Base-by-base conservation (phyloP, 1,140 invertebrate genomes). In the Drosophila erecta region DNA sequence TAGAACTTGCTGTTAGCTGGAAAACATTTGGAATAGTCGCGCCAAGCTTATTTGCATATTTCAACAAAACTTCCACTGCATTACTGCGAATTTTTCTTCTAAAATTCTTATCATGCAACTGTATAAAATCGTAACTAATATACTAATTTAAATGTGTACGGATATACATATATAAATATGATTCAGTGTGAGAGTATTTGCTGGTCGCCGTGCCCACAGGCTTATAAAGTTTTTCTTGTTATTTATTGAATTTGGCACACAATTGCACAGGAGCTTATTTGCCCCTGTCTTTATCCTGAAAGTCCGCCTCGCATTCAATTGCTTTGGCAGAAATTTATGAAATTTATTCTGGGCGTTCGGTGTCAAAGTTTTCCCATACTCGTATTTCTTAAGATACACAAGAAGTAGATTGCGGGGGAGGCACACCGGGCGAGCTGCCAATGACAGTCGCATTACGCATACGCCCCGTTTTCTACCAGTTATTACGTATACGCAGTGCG, bases 211-310 rank as follows among this genome's bases (percentile, higher is more conserved):
- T 27, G 8, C 22, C 2, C 1, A 12, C 3, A n/a, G 1, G 2
- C 37, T 2, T 0, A 22, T 10, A n/a, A 37, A 14, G 15, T 50
- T 51, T 46, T 40, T 44, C 46, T 44, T 54, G 50, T 76, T 76
- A 76, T 76, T 76, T 76, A 76, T 76, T 60, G 64, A 76, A 76
- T 76, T 76, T 60, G 53, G 64, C 43, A 51, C 50, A 76, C 55
- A 76, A 67, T 76, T 76, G 61, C 49, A 53, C 67, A 46, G 58
- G 27, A 60, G 72, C 64, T 69, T 56, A 55, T 53, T 44, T 53
- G 15, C 54, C 15, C 41, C 35, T 15, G 44, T 24, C 59, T 2
- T 10, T 8, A 3, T 38, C 17, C 24, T 15, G 46, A n/a, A 30
- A 30, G 24, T 30, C 24, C 7, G 15, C 24, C 46, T 15, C n/a